Conservation (phyloP, 2,888 invertebrate species). For the Ophraella communa region DNA sequence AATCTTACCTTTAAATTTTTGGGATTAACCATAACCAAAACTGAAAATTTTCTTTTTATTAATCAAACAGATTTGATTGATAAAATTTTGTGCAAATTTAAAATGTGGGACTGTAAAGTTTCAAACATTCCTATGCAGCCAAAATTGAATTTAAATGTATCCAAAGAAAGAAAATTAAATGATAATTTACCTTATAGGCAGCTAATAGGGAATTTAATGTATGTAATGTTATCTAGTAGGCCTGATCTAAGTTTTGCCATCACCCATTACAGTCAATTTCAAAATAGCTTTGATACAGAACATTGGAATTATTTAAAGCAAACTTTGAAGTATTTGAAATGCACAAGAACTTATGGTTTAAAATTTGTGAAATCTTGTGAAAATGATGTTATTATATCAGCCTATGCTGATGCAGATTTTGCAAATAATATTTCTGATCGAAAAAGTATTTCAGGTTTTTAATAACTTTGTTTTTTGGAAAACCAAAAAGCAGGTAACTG, state of each 20-base stretch:
- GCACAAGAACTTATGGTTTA: conserved; percentile 29
- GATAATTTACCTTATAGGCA: background rate
- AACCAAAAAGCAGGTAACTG: conserved; percentile 34
- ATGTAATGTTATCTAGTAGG: background rate
- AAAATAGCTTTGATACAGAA: conserved; percentile 32
- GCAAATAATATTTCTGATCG: conserved; percentile 34
- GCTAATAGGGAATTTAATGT: background rate
- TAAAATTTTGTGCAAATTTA: conserved; percentile 4
- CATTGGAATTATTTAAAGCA: conserved; percentile 37
- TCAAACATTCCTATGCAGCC: conserved; percentile 10
- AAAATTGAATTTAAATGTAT: conserved; percentile 11
- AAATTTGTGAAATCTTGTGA: conserved; percentile 23
- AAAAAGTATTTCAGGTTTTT: conserved; percentile 36
- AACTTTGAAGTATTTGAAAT: conserved; percentile 27
- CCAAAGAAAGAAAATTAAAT: background rate
- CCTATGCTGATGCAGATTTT: conserved; percentile 39
- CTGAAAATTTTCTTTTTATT: background rate
- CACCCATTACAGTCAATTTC: background rate
- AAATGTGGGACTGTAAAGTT: conserved; percentile 17
- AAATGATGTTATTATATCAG: conserved; percentile 1
- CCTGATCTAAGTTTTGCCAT: background rate
- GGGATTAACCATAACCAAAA: background rate
- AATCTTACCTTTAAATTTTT: background rate
- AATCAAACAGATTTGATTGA: background rate
- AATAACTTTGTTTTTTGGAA: conserved; percentile 37